Conservation (phyloP, 2,888 invertebrate species). For the Lithophane ornitopus region DNA sequence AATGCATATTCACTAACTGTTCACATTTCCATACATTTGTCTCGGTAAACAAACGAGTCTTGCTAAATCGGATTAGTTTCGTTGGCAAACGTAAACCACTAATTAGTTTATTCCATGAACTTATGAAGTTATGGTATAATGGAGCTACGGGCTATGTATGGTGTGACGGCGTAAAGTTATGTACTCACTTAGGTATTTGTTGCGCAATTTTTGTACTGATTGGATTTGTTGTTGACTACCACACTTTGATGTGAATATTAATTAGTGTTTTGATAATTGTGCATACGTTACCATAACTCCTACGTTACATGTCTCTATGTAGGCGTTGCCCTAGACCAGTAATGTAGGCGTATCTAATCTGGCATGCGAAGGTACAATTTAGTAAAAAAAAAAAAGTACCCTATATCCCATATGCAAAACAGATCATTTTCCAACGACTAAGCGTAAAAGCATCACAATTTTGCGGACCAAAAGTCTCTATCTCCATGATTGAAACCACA, state of each 20-base stretch:
- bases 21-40: slow-evolving; percentile 50
- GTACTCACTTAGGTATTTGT: not conserved
- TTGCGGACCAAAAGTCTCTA: not conserved
- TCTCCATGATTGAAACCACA: not conserved
- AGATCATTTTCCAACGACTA: not conserved
- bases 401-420: not conserved
- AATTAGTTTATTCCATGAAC: slow-evolving; percentile 47
- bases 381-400: not conserved
- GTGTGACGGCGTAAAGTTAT: slow-evolving; percentile 11
- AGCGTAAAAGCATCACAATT: not conserved
- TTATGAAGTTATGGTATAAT: slow-evolving; percentile 50
- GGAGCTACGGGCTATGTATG: slow-evolving; percentile 7
- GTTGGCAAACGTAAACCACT: slow-evolving; percentile 20
- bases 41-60: slow-evolving; percentile 46
- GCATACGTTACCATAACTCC: not conserved
- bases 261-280: slow-evolving; percentile 15
- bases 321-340: slow-evolving; percentile 9
- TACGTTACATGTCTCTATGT: not conserved
- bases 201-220: not conserved
- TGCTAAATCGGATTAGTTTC: slow-evolving; percentile 50
- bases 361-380: not conserved
- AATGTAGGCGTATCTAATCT: not conserved
- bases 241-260: slow-evolving; percentile 19
- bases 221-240: not conserved
- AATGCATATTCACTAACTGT: slow-evolving; percentile 52